These are phyloP conservation scores for Plagodis pulveraria DNA, from an alignment of 2,888 invertebrate species.

Conservation along the genomic window DNA sequence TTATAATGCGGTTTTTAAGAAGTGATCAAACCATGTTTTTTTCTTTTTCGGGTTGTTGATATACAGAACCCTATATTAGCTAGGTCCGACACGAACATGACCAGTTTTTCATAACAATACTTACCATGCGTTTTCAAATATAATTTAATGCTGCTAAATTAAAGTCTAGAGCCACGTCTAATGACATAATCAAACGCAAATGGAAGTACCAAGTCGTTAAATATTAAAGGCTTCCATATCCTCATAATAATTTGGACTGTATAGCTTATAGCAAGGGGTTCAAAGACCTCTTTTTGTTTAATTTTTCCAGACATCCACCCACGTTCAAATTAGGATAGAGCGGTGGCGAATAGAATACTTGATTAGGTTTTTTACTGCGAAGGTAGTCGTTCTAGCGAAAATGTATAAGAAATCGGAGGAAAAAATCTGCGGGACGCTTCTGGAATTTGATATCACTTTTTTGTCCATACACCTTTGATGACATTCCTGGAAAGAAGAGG, in stretches of 20 bases:
- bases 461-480: too few species aligned
- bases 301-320: conserved; percentile 32
- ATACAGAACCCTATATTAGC: too few species aligned
- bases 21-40: too few species aligned
- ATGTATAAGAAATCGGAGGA: too few species aligned
- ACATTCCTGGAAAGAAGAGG: too few species aligned
- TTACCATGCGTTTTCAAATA: too few species aligned
- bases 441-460: too few species aligned
- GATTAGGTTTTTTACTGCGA: conserved; percentile 36
- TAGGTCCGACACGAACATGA: too few species aligned
- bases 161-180: background rate
- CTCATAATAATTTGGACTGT: conserved; percentile 12
- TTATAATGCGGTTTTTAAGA: too few species aligned
- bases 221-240: conserved; percentile 9
- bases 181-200: conserved; percentile 15
- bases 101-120: too few species aligned
- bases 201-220: conserved; percentile 13
- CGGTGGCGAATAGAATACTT: conserved; percentile 40
- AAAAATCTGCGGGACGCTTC: too few species aligned
- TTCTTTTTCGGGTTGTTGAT: too few species aligned
- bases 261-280: conserved; percentile 9
- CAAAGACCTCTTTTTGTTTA: conserved; percentile 28
- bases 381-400: conserved; percentile 12
- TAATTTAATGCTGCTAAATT: background rate
- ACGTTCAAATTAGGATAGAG: conserved; percentile 34